Conservation (phyloP, 2,113 vertebrate species). For the Pelusios castaneus region DNA sequence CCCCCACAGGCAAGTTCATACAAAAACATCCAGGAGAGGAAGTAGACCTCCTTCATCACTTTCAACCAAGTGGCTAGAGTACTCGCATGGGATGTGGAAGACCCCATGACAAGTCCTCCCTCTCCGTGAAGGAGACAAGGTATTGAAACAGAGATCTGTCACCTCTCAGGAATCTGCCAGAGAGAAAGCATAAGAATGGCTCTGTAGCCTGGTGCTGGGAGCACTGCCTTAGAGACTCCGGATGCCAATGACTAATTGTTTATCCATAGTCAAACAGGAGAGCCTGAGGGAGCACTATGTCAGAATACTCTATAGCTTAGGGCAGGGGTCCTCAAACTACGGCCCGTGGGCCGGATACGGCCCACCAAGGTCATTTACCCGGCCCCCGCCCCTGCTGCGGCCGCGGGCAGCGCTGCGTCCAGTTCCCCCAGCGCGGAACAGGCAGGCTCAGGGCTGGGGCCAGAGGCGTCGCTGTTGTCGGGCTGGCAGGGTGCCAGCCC, state of each 20-base stretch:
- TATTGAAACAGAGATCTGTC: not conserved
- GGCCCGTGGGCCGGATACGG: too few species aligned
- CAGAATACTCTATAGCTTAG: too few species aligned
- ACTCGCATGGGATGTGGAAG: not conserved
- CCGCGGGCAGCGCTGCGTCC: too few species aligned
- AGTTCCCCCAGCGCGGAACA: too few species aligned
- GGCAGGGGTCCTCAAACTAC: too few species aligned
- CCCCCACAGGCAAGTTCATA: not conserved
- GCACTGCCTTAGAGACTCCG: not conserved
- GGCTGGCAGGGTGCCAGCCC: too few species aligned
- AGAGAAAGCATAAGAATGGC: not conserved
- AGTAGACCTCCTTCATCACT: not conserved
- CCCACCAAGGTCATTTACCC: too few species aligned
- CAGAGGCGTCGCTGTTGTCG: too few species aligned
- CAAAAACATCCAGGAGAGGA: not conserved
- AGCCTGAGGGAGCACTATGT: too few species aligned
- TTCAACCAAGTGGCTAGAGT: not conserved
- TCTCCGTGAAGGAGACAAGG: not conserved
- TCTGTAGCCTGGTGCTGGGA: not conserved
- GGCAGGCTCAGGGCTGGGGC: too few species aligned
- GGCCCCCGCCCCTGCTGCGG: too few species aligned
- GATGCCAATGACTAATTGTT: not conserved
- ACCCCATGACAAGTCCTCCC: not conserved
- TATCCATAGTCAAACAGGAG: not conserved
- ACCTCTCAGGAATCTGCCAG: not conserved